These are phyloP conservation scores for Lordiphosa stackelbergi DNA, from an alignment of 1,140 invertebrate species.

Conservation along the genomic window DNA sequence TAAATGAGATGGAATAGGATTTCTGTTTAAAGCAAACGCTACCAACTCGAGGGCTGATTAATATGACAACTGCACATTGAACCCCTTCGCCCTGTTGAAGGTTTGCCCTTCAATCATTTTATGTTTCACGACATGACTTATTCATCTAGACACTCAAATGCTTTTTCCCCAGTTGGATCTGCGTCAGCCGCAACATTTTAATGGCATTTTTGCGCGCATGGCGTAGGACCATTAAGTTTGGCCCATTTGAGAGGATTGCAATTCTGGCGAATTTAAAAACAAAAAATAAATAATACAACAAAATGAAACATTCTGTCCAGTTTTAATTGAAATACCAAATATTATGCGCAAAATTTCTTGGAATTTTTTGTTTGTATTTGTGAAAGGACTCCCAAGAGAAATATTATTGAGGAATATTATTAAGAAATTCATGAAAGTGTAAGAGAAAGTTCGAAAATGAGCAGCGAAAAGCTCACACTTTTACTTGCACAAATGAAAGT, in stretches of 20 bases:
- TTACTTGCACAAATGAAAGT: no score
- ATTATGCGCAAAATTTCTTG: slow-evolving; percentile 17
- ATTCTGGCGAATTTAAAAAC: slow-evolving; percentile 21
- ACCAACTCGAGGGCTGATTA: neutral
- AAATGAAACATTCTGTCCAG: slow-evolving; percentile 11
- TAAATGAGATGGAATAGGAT: neutral
- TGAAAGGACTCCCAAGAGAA: no score
- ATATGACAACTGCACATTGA: slow-evolving; percentile 9
- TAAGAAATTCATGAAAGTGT: no score
- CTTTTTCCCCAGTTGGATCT: slow-evolving; percentile 48
- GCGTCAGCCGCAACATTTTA: slow-evolving; percentile 57
- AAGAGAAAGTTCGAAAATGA: no score
- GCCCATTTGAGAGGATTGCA: slow-evolving; percentile 12
- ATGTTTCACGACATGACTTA: slow-evolving; percentile 67
- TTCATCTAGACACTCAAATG: slow-evolving; percentile 56
- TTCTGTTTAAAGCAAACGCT: neutral
- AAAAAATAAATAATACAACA: slow-evolving; percentile 1
- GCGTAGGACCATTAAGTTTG: slow-evolving; percentile 28
- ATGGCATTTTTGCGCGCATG: slow-evolving; percentile 50
- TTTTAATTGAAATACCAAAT: slow-evolving; percentile 43
- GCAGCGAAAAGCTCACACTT: no score
- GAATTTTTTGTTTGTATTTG: neutral
- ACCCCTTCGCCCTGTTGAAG: no score
- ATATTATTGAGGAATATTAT: no score
- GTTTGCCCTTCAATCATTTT: slow-evolving; percentile 59